Evolutionary conservation across 2,888 invertebrate genomes (phyloP), one percentile per base, ranked within the genome.

Genomic region (Agrochola litura): DNA sequence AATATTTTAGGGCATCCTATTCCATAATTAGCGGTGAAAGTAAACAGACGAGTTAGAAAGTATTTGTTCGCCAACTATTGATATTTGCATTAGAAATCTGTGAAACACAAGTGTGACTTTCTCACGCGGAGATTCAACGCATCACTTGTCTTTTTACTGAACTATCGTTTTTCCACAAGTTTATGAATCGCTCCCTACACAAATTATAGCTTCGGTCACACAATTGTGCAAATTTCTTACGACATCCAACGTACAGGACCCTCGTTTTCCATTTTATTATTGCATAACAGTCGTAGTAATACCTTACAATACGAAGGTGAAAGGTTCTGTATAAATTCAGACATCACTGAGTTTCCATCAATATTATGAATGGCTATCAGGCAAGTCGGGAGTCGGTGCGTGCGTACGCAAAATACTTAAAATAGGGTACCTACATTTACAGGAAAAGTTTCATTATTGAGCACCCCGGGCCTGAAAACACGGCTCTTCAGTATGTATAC

Each of bases 21-120:
- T 84, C 89, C 64, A 88, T 91, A 88, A 90, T 90, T 90, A 90
- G 90, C 81, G 90, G 95, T 92, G 96, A 96, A 96, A 96, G 96
- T 92, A 79, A 92, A 87, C 87, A 80, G 88, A 93, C 94, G 89
- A 89, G 94, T 94, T 96, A 94, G 96, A 96, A 96, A 96, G 95
- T 94, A 94, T 91, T 95, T 94, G 92, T 93, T 92, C 90, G 89
- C 90, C 88, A 91, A 91, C 92, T 94, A 94, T 95, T 93, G 94
- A 94, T 95, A 94, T 96, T 96, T 94, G 93, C 94, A 94, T 95
- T 94, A 95, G 95, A 96, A 96, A 96, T 94, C 93, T 94, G 93
- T 92, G 93, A 93, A 93, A 92, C 90, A 92, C 90, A 92, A 90
- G 91, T 90, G 93, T 84, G 90, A 93, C 95, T 96, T 96, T 96